Base-by-base conservation (phyloP, 2,113 vertebrate species). In the Tonatia bakeri region DNA sequence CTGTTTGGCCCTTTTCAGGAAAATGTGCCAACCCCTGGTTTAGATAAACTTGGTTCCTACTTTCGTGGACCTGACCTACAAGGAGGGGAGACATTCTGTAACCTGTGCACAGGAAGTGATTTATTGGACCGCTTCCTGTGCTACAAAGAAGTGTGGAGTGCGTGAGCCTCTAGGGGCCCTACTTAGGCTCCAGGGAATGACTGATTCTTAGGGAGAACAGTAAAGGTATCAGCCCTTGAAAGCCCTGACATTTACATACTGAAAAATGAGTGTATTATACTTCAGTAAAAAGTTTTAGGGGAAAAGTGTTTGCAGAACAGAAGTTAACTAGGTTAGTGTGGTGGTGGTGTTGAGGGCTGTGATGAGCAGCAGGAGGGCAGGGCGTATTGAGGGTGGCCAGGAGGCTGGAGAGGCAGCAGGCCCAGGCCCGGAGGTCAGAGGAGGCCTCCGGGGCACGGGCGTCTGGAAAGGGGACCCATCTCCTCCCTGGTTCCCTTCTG, bases 401-500 rank as follows among this genome's bases (percentile, higher is more conserved):
- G 20, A 67, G 45, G 40, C 86, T 64, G 36, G 24, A 5, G 26
- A 87, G 79, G 47, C n/a, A 75, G 26, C 43, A 50, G 40, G 40
- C 36, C 26, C 40, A n/a, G 38, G 52, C 40, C 45, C 16, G 1
- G 43, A 65, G 33, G 19, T 20, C 2, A 0, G 14, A 33, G 13
- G 10, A n/a, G 12, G 17, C 56, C 10, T 70, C 4, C 0, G 4
- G 7, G 4, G n/a, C 50, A 43, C 50, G 13, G 3, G 7, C 12
- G 1, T n/a, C 45, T 24, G 52, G 16, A 87, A 26, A 20, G 12
- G 33, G 54, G 59, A 10, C 56, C 26, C 33, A 10, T 54, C 26
- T 47, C 59, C 59, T 47, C 82, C 43, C 16, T 26, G 20, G 65
- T 45, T 43, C 54, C 13, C 36, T 28, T 20, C 54, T n/a, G 2